Evolutionary conservation across 2,888 invertebrate species (phyloP).

Genomic region (Agriotes lineatus): DNA sequence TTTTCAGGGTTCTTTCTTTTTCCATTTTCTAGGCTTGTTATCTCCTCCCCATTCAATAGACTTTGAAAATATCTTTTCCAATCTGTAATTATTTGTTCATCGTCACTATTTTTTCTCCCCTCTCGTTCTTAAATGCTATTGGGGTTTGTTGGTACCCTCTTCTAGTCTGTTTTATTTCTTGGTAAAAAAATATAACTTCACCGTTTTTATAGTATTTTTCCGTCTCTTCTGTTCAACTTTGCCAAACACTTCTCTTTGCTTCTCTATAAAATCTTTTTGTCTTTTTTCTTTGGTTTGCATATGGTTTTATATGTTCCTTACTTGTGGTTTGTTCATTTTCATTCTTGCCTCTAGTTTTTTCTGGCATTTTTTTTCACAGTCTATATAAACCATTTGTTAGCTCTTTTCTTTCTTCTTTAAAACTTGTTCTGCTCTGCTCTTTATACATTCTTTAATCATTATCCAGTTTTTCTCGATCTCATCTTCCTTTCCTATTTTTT

Average conservation of each 20-base stretch:
- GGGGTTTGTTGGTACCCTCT: neutral
- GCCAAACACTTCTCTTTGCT: conserved; percentile 9
- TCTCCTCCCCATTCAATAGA: conserved; percentile 7
- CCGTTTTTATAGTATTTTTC: neutral
- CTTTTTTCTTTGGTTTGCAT: too few species aligned
- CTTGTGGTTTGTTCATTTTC: neutral
- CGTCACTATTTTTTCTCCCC: conserved; percentile 7
- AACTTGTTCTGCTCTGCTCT: neutral
- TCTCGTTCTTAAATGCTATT: conserved; percentile 16
- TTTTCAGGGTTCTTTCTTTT: neutral
- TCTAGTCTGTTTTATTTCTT: conserved; percentile 6
- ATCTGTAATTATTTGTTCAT: neutral
- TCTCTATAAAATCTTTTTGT: conserved; percentile 10
- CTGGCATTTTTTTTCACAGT: neutral
- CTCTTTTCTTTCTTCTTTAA: neutral
- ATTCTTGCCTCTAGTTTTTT: conserved; percentile 2
- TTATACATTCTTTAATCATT: neutral
- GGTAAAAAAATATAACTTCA: neutral
- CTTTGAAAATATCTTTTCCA: conserved; percentile 12
- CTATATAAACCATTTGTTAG: neutral
- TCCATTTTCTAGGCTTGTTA: neutral
- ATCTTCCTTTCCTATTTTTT: neutral
- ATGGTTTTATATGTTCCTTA: too few species aligned
- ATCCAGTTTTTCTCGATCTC: neutral
- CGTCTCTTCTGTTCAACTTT: neutral